These are phyloP conservation scores for Cyanocitta stelleri DNA, from an alignment of 2,113 vertebrate genomes.

Conservation along the genomic window DNA sequence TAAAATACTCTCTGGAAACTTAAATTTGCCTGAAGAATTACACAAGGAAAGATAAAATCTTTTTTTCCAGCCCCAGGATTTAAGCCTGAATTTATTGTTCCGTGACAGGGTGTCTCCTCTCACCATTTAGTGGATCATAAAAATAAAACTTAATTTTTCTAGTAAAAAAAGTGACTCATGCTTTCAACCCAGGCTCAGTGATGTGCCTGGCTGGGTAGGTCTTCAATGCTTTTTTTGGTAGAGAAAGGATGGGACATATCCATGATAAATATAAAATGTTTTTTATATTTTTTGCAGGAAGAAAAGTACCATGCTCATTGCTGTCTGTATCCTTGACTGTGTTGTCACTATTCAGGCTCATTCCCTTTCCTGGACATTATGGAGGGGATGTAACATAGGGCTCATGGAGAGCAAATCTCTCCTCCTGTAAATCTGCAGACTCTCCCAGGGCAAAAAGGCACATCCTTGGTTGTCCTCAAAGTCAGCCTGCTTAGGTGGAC, in stretches of 20 bases:
- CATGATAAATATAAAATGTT: not conserved
- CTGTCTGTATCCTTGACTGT: not conserved
- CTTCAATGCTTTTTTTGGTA: not conserved
- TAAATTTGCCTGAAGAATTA: conserved; percentile 2
- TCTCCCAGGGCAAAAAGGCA: not conserved
- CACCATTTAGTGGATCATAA: not conserved
- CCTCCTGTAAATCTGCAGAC: not conserved
- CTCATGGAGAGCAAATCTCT: not conserved
- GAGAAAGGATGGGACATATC: not conserved
- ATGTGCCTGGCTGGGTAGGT: not conserved
- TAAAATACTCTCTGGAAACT: conserved; percentile 8
- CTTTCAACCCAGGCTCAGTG: not conserved
- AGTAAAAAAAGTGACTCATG: not conserved
- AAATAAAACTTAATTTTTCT: conserved; percentile 26
- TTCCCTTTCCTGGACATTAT: not conserved
- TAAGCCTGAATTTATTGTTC: conserved; percentile 24
- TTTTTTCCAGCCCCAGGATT: conserved; percentile 2
- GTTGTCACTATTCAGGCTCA: not conserved
- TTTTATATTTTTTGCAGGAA: not conserved
- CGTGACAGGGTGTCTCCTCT: not conserved
- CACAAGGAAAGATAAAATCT: not conserved
- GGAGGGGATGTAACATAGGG: not conserved
- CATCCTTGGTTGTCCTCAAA: not conserved
- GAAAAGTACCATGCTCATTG: not conserved
- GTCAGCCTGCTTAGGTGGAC: not conserved